Conservation (phyloP, 2,888 invertebrate genomes). For the Ptilodon capucinus region DNA sequence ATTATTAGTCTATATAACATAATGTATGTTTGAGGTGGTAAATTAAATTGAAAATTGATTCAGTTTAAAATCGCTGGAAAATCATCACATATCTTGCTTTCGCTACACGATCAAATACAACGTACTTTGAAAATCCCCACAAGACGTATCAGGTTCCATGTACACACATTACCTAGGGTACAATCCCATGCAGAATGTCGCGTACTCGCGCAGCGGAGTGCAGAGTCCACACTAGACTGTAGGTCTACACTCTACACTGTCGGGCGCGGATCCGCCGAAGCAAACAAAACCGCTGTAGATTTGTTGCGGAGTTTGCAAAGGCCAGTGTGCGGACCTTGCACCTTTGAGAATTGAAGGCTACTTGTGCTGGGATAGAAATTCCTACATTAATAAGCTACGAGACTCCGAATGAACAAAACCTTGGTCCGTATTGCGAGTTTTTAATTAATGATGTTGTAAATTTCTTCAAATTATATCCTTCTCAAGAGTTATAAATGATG, state of each 20-base stretch:
- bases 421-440: too few species aligned
- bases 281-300: constrained; percentile 16
- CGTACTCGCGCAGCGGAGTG: constrained; percentile 15
- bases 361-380: neutral
- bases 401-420: too few species aligned
- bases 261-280: constrained; percentile 6
- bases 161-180: neutral
- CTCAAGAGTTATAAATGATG: too few species aligned
- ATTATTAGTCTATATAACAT: too few species aligned
- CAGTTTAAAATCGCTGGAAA: too few species aligned
- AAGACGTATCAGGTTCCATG: neutral
- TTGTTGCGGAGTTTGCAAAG: neutral
- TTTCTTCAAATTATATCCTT: too few species aligned
- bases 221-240: constrained; percentile 28
- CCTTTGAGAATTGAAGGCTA: neutral
- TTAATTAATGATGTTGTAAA: too few species aligned
- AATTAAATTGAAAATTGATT: too few species aligned
- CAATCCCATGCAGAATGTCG: constrained; percentile 17
- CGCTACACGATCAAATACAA: neutral
- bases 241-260: too few species aligned
- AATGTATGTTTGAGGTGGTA: too few species aligned
- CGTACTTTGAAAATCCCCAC: neutral
- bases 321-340: neutral
- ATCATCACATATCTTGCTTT: neutral
- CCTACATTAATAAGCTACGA: neutral